These are phyloP conservation scores for Chloroceryle inda DNA, from an alignment of 2,797 vertebrate species.

Conservation along the genomic window DNA sequence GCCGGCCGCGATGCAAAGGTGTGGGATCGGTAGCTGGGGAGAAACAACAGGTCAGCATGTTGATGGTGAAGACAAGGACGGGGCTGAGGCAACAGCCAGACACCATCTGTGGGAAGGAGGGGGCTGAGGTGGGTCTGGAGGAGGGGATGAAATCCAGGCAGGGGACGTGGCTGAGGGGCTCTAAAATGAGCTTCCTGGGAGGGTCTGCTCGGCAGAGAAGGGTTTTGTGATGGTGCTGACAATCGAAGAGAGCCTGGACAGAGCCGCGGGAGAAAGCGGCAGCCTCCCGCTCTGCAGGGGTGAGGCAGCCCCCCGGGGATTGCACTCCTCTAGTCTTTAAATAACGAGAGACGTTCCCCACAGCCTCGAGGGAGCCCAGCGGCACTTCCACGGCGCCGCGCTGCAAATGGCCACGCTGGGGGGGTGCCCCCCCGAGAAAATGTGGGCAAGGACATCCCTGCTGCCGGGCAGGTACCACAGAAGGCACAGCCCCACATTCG, in stretches of 20 bases:
- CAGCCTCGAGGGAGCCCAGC: neutral
- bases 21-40: neutral
- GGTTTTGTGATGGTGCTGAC: neutral
- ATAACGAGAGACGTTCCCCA: neutral
- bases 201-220: neutral
- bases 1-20: neutral
- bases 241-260: neutral
- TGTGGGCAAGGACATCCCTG: rapidly evolving
- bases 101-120: neutral
- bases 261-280: neutral
- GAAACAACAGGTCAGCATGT: neutral
- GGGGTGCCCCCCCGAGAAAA: neutral
- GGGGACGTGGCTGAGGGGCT: neutral
- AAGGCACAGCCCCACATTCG: rapidly evolving
- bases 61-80: neutral
- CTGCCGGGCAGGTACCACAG: neutral
- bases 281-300: neutral
- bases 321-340: neutral
- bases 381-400: rapidly evolving
- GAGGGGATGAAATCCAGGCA: neutral
- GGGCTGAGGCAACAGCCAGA: neutral
- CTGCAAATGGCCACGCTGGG: neutral
- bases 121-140: neutral
- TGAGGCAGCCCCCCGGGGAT: rapidly evolving
- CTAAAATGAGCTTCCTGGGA: neutral